Base-by-base conservation (phyloP, 2,888 invertebrate genomes). In the Amphipoea lucens region DNA sequence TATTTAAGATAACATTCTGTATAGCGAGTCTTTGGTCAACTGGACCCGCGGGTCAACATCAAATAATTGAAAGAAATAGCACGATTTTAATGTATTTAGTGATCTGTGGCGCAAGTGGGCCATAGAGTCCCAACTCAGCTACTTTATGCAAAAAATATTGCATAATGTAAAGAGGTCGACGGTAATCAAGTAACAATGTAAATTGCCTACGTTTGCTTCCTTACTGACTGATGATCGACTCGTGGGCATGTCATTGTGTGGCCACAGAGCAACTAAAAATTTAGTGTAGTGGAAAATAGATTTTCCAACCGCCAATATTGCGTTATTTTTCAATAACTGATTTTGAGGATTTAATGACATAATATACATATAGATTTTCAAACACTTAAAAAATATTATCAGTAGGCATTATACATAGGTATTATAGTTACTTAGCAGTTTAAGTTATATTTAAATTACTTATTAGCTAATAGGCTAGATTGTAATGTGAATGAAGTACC, bases 141-240 rank as follows among this genome's bases (percentile, higher is more conserved):
- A 20, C n/a, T 45, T 14, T 14, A 62, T 36, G 12, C 51, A 74
- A 60, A 63, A 60, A 66, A 66, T 66, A 65, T 81, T 74, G 60
- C 81, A 42, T 40, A 45, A 57, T 63, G n/a, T 60, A 77, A 54
- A 66, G 20, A 78, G 65, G 45, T 54, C 45, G 60, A 51, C 60
- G 45, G 51, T 63, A 69, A 72, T 83, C 20, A 74, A 76, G 84
- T 65, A 79, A 69, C 66, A 79, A 78, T 78, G 71, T 65, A 42
- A 71, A 71, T 69, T 74, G 51, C 85, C 76, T 67, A 85, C 81
- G 74, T 81, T 65, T 68, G 67, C 66, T 63, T 82, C 73, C 48
- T 69, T 72, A 75, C 29, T 85, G 48, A 60, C 40, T 75, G 60
- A 74, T 75, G 67, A 80, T 76, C 54, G 40, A 69, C 71, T 84